Evolutionary conservation across 2,888 invertebrate genomes (phyloP).

Genomic region (Pyrochroa serraticornis): DNA sequence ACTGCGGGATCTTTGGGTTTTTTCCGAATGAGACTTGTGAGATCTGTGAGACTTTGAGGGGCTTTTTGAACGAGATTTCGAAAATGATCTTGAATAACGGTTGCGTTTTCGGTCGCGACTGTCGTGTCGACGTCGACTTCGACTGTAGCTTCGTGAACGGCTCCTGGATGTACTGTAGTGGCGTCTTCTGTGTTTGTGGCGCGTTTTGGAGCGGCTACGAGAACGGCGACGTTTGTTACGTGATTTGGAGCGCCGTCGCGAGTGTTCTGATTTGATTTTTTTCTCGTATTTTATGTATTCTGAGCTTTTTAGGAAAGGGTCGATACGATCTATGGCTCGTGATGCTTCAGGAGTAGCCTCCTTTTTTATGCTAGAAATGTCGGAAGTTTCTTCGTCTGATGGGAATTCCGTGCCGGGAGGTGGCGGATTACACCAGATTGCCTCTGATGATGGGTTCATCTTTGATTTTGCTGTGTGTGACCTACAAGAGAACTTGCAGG

Average conservation of each 20-base stretch:
- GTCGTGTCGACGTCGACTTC: conserved; percentile 25
- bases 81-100: conserved; percentile 33
- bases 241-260: conserved; percentile 32
- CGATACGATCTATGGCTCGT: conserved; percentile 45
- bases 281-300: conserved; percentile 48
- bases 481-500: conserved; percentile 62
- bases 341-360: conserved; percentile 16
- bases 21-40: conserved; percentile 17
- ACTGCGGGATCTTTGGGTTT: conserved; percentile 25
- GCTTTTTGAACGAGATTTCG: conserved; percentile 36
- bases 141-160: conserved; percentile 26
- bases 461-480: conserved; percentile 32
- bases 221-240: conserved; percentile 32
- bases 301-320: conserved; percentile 51
- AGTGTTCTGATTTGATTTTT: conserved; percentile 25
- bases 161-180: conserved; percentile 27
- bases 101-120: conserved; percentile 29
- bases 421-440: conserved; percentile 55
- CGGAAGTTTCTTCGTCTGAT: conserved; percentile 29
- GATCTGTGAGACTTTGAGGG: conserved; percentile 31
- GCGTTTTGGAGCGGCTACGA: conserved; percentile 38
- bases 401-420: conserved; percentile 55
- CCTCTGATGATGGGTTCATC: conserved; percentile 50
- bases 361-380: conserved; percentile 25
- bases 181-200: conserved; percentile 31